Evolutionary conservation across 2,888 invertebrate genomes (phyloP), one percentile per base, ranked within the genome.

Genomic region (Panzeria rudis): DNA sequence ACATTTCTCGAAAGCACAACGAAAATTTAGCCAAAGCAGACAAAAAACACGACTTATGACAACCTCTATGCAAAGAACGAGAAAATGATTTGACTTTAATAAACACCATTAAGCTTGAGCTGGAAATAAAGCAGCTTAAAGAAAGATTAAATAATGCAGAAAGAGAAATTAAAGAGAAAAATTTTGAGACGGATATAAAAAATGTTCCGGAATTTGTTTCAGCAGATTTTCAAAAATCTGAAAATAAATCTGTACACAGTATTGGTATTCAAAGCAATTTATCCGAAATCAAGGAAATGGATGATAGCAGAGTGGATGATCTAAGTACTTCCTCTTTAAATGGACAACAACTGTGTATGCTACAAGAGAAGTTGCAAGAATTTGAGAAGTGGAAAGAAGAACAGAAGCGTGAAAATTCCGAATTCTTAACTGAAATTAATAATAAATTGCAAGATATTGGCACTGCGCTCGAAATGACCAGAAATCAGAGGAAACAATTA

Each of bases 111-210:
- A 95, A 95, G 90, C 91, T 96, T 79, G 94, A 95, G 76, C 91
- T 94, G 59, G 95, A 95, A 90, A 94, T 95, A 50, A 95, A 95
- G 88, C 94, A 94, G 47, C 89, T 95, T 9, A 95, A 95, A 88
- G 95, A 95, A 86, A 92, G 94, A 25, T 89, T 95, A 1, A 95
- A 95, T 89, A 93, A 92, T 59, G 94, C 95, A 0, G 95, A 95
- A 87, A 93, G 93, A 82, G 92, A 94, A 9, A 93, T 95, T 72
- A 91, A 89, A 72, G 89, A 91, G 20, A 88, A 90, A 25, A 88
- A 79, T 44, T 25, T 61, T 0, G 83, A 80, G 32, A 11, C 52
- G 0, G 54, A 17, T 1, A 78, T 72, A 2, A 87, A 41, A 50
- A n/a, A 50, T 0, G 8, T 20, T 9, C 11, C 15, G 6, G 85